Evolutionary conservation across 2,113 vertebrate species (phyloP), one percentile per base, ranked within the genome.

Genomic region (Psephotus haematonotus): DNA sequence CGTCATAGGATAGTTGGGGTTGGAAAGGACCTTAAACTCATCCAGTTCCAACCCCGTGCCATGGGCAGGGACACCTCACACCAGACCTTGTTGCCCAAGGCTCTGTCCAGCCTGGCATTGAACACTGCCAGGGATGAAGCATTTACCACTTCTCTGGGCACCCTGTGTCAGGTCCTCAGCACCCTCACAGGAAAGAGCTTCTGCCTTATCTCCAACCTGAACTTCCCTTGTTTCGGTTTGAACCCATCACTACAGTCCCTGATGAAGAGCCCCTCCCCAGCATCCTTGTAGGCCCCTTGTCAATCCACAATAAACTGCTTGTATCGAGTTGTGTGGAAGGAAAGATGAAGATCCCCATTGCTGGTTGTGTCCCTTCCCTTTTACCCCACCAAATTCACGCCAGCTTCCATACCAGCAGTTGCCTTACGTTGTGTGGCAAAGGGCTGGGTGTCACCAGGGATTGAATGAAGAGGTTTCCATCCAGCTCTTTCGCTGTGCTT

Each of bases 81-180:
- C n/a, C 0, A 0, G 11, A 41, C 55, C 41, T 10, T n/a, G 23
- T 0, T 11, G 29, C 33, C 59, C 86, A 78, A n/a, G 50, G 4
- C 10, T 18, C 13, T 3, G 0, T 69, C 63, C 87, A 82, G 0
- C 78, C 63, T 53, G 62, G 18, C 23, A 13, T 53, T 8, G 47
- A 13, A 4, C 11, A 43, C 2, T 37, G 12, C 20, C 63, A 63
- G n/a, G 63, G 53, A 47, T 69, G 47, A 1, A 2, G 13, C 55
- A 49, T 7, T 5, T n/a, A 7, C 25, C 15, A 25, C 41, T 55
- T 0, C 35, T 70, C 35, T 43, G 57, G 57, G 9, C 29, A 64
- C 55, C 43, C 49, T 3, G 0, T 41, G 5, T 63, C 53, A 53
- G 50, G 3, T 0, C 13, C 50, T 76, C n/a, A 0, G 0, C 20